Evolutionary conservation across 2,888 invertebrate genomes (phyloP), one percentile per base, ranked within the genome.

Genomic region (Mantis religiosa): DNA sequence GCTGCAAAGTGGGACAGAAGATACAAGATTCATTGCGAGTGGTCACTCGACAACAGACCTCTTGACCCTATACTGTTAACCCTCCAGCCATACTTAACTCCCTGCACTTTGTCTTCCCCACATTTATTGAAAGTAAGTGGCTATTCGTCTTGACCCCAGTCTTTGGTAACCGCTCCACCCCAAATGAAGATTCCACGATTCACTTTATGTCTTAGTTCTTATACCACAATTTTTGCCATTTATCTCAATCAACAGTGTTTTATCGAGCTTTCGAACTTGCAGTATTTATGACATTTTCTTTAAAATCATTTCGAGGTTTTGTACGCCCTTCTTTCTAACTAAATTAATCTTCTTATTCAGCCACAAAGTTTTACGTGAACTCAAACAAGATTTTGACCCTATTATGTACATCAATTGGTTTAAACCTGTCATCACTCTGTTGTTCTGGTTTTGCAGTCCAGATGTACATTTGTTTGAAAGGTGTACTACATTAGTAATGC

Each of bases 111-210:
- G 87, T 87, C 87, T 87, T 86, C 81, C 34, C 81, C 30, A 71
- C 27, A 87, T 30, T 87, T 87, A 87, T 87, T 87, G 87, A 87
- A 87, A 87, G 28, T 87, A 87, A 87, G 87, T 87, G 87, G 87
- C 71, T 41, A 87, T 87, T 14, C n/a, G 82, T 87, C 87, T 87
- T 87, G 71, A 85, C 34, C 85, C 47, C 30, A n/a, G 25, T n/a
- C 84, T 34, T 30, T 71, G 54, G 54, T 71, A 20, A 25, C 85
- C 7, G 47, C 28, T n/a, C 28, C 86, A 25, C 81, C 81, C 84
- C 28, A 15, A 28, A 14, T 82, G 30, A 82, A 81, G 28, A 30
- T 34, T 30, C 28, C 30, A 30, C 87, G 81, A 28, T 34, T 71
- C 54, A 71, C 54, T 71, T 71, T 71, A 71, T 71, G 54, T 71